Base-by-base conservation (phyloP, 2,797 vertebrate species). In the Phrynocephalus forsythii region DNA sequence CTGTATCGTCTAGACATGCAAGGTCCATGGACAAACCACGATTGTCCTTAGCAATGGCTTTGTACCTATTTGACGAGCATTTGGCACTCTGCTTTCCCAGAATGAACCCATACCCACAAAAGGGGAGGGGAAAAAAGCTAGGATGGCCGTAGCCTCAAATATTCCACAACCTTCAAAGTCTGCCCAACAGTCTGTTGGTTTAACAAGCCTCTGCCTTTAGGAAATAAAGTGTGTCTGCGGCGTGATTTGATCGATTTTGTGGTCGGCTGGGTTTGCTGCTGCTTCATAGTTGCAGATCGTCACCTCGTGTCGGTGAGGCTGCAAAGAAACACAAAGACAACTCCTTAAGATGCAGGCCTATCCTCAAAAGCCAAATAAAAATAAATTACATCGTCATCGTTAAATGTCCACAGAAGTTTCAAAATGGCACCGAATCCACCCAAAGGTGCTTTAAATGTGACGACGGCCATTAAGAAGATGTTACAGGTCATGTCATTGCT, bases 231-330 rank as follows among this genome's bases (percentile, higher is more conserved):
- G 98, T 30, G 98, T 98, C 94, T 98, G 98, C 0, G 98, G 98
- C 67, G 97, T 97, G 92, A 98, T 95, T 72, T 97, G 98, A 88
- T 98, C 97, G 92, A 98, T 76, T 95, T 96, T 98, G 96, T 99
- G 99, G 95, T 99, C 99, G 0, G 98, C 97, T 0, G 98, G 99
- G 95, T 99, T 99, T 2, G 99, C 98, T 0, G 98, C 89, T 0
- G 98, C 97, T 95, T 99, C 99, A 1, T 99, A 99, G 96, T 97
- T 99, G 94, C 99, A 99, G 97, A 99, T 98, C 10, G 98, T 99
- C 94, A 99, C 98, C 91, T 99, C 98, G 13, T 99, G 98, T 88
- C 98, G 98, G 93, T 98, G 96, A 92, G 98, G 97, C 99, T 99
- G 87, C 24, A 93, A 22, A 89, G 60, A 73, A 67, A 68, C n/a